These are phyloP conservation scores for Lepus oiostolus DNA, from an alignment of 2,797 vertebrate species.

Conservation along the genomic window DNA sequence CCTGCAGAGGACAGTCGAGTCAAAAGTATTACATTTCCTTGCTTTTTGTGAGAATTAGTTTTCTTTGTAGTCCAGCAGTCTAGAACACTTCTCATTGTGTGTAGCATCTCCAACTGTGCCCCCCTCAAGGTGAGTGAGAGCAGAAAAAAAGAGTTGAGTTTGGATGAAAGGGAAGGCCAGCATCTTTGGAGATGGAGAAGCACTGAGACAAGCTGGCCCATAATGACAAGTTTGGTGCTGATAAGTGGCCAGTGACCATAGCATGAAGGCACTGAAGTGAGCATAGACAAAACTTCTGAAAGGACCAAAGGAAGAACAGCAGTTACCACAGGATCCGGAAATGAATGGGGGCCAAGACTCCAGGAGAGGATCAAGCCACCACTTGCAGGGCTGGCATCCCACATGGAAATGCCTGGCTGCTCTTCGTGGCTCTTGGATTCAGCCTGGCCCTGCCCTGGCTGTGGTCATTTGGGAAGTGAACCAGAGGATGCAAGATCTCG, in stretches of 20 bases:
- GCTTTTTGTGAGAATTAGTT: slow-evolving; percentile 80
- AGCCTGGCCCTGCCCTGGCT: too few species aligned
- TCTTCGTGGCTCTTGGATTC: too few species aligned
- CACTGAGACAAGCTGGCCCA: background rate
- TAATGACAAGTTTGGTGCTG: background rate
- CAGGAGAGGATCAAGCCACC: too few species aligned
- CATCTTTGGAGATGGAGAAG: background rate
- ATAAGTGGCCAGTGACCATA: background rate
- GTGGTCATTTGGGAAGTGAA: too few species aligned
- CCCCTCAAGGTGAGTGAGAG: background rate
- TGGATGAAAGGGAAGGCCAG: background rate
- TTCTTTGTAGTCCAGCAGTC: slow-evolving; percentile 70
- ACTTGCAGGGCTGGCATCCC: too few species aligned
- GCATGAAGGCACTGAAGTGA: background rate
- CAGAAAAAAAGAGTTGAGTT: background rate
- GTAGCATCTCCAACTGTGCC: slow-evolving; percentile 65
- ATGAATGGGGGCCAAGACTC: background rate
- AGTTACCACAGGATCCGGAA: background rate
- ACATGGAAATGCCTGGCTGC: too few species aligned
- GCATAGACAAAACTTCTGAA: background rate
- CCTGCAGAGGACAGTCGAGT: slow-evolving; percentile 82
- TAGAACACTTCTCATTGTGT: slow-evolving; percentile 65
- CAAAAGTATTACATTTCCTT: slow-evolving; percentile 82
- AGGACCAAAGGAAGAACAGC: background rate
- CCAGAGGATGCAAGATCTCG: too few species aligned